Conservation (phyloP, 1,140 invertebrate genomes). For the Tetragonula clypearis region DNA sequence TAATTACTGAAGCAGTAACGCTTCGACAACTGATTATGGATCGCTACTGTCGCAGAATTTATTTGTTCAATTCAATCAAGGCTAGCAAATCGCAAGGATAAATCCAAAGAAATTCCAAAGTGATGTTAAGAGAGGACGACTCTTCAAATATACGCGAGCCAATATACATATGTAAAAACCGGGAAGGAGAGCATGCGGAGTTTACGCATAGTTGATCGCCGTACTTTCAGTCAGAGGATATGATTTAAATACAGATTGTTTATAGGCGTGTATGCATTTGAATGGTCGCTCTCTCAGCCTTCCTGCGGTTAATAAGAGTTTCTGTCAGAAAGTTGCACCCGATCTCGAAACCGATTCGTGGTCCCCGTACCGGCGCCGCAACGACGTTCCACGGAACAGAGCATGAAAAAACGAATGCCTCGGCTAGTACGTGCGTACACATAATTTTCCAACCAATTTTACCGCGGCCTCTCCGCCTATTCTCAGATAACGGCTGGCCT, state of each 20-base stretch:
- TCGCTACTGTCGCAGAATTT: background rate
- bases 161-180: too few relatives aligned
- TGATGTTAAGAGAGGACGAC: too few relatives aligned
- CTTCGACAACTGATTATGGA: background rate
- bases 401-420: conserved; percentile 20
- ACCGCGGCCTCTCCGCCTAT: conserved; percentile 45
- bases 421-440: conserved; percentile 22
- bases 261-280: too few relatives aligned
- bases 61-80: background rate
- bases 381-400: background rate
- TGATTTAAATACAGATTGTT: too few relatives aligned
- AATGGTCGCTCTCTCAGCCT: too few relatives aligned
- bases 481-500: conserved; percentile 58
- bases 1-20: too few relatives aligned
- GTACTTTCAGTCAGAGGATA: too few relatives aligned
- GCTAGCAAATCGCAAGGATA: background rate
- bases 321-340: background rate
- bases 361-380: conserved; percentile 2
- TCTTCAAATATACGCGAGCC: too few relatives aligned
- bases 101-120: too few relatives aligned
- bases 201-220: too few relatives aligned
- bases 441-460: conserved; percentile 58
- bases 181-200: too few relatives aligned
- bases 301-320: background rate
- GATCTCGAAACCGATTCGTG: background rate